Evolutionary conservation across 2,113 vertebrate species (phyloP).

Genomic region (Toxostoma redivivum): DNA sequence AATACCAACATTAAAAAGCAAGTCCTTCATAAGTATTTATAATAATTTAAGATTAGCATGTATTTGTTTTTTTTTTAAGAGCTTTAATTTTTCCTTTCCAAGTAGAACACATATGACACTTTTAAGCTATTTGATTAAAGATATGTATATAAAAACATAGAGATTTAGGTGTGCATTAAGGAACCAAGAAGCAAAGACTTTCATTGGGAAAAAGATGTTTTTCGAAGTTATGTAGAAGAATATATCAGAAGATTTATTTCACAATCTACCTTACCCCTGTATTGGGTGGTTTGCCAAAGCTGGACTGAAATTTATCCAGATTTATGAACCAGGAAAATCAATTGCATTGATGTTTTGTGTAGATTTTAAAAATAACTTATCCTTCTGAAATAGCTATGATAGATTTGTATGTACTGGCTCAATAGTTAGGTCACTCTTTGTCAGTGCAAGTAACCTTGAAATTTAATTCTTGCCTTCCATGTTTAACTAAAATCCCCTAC

Average conservation of each 20-base stretch:
- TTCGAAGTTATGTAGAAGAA: neutral
- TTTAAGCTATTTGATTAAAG: neutral
- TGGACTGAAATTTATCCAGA: neutral
- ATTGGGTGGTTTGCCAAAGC: neutral
- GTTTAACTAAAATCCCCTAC: neutral
- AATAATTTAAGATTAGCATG: neutral
- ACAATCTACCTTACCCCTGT: neutral
- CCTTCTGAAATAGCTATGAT: neutral
- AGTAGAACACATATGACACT: neutral
- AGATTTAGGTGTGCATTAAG: neutral
- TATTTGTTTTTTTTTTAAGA: neutral
- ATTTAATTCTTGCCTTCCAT: neutral
- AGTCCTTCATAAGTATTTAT: neutral
- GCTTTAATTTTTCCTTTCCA: neutral
- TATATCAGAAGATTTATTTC: neutral
- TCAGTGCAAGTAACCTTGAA: neutral
- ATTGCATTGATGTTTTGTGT: neutral
- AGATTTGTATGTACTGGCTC: neutral
- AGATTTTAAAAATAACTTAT: neutral
- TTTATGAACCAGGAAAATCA: conserved; percentile 16
- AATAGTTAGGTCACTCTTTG: neutral
- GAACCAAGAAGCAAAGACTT: neutral
- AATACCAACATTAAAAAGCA: neutral
- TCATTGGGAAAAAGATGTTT: neutral
- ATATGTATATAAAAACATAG: neutral